phyloP scores from a whole-genome alignment of 2,797 vertebrate species.

The Cossypha dichroa region DNA sequence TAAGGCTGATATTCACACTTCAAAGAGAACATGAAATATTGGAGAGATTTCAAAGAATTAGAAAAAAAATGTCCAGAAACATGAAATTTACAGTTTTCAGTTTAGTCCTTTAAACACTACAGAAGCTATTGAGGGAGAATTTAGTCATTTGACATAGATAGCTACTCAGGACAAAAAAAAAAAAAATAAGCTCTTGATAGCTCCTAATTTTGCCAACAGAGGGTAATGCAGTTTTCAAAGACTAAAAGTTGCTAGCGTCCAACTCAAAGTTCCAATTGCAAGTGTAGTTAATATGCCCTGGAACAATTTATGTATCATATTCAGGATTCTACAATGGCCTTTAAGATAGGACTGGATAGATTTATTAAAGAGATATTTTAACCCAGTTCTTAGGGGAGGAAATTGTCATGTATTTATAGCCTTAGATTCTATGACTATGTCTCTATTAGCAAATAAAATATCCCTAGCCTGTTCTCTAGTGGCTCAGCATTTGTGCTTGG shows the following conservation, averaged over 20 bases:
- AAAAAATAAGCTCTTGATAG: neutral
- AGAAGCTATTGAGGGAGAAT: neutral
- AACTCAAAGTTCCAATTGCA: neutral
- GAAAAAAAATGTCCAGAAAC: neutral
- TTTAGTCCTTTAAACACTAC: neutral
- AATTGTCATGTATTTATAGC: neutral
- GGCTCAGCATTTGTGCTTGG: neutral
- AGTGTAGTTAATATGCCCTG: neutral
- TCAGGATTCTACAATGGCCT: neutral
- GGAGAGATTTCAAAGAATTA: neutral
- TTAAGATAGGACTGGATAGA: neutral
- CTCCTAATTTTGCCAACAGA: neutral
- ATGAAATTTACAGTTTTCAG: neutral
- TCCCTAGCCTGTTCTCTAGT: neutral
- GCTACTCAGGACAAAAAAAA: neutral
- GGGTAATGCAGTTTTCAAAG: neutral
- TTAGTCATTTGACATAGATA: neutral
- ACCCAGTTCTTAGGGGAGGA: neutral
- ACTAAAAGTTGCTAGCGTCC: neutral
- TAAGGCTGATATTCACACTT: neutral
- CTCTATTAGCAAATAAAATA: conserved; percentile 2
- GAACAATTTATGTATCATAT: neutral
- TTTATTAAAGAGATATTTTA: neutral
- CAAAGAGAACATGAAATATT: neutral
- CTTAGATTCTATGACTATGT: neutral